A percentile compares a stretch with the other conserved stretches of the same genome.
Conservation (phyloP, 2,797 vertebrate species). For the Rhyacichthys aspro region DNA sequence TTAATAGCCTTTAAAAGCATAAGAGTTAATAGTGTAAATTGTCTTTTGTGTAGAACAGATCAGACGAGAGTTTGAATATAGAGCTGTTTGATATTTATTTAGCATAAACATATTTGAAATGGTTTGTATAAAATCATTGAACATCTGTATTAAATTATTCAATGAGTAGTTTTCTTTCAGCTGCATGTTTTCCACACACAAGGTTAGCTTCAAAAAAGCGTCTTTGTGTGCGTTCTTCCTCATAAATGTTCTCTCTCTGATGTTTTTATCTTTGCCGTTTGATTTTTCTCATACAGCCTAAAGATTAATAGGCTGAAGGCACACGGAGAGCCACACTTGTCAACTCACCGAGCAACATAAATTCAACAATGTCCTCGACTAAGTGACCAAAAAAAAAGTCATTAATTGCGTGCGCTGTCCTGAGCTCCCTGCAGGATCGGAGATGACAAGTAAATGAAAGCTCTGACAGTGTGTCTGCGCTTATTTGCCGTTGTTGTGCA, state of each 20-base stretch:
- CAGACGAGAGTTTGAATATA: too few relatives aligned
- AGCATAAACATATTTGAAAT: too few relatives aligned
- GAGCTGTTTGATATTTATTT: too few relatives aligned
- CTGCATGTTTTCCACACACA: not conserved
- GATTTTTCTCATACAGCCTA: conserved; percentile 49
- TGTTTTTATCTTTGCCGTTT: not conserved
- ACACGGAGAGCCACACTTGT: conserved; percentile 42
- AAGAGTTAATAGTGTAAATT: too few relatives aligned
- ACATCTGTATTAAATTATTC: too few relatives aligned
- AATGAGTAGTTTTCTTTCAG: too few relatives aligned
- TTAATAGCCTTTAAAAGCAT: too few relatives aligned
- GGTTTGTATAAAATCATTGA: too few relatives aligned
- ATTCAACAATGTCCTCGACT: conserved; percentile 38
- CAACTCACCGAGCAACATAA: conserved; percentile 43
- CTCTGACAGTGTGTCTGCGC: conserved; percentile 62
- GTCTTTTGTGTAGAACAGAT: too few relatives aligned
- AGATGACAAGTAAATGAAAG: conserved; percentile 76
- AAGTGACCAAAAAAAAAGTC: conserved; percentile 66
- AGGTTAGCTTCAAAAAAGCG: not conserved
- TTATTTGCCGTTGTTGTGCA: conserved; percentile 66
- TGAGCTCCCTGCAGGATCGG: conserved; percentile 64
- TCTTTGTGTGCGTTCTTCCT: not conserved
- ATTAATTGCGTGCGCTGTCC: conserved; percentile 65
- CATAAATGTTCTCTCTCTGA: not conserved
- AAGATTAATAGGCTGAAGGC: conserved; percentile 45